Base-by-base conservation (phyloP, 2,797 vertebrate genomes). In the Apogon talboti region DNA sequence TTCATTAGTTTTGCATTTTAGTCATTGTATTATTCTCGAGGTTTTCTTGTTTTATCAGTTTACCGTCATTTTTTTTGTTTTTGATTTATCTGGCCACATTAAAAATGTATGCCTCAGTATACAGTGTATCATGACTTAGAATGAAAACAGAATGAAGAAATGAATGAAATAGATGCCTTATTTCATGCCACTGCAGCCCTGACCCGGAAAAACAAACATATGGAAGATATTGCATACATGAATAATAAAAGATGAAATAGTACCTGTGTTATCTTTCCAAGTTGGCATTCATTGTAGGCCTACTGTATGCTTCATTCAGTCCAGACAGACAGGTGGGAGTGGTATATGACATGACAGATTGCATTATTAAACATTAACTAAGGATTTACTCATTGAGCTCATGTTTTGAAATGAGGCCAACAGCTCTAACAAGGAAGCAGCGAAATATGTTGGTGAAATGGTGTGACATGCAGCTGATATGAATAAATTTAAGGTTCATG, bases 341-440 rank as follows among this genome's bases (percentile, higher is more conserved):
- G 4, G 37, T 11, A 35, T 16, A 14, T 52, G 50, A 28, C 7
- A 5, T 30, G 54, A 47, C 21, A 55, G 66, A 66, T 53, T 24
- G 19, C 35, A 14, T 16, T 62, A 73, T 79, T 76, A 85, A 88
- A 85, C 46, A 75, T 52, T 82, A 83, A 83, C 59, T 13, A 30
- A 4, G 13, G 24, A 47, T 63, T 67, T 13, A 19, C 7, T 28
- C 15, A 55, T n/a, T 55, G 15, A 41, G 14, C 4, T 16, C 21
- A 56, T 52, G 45, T 61, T 69, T 72, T 49, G 53, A 68, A 76
- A 76, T 19, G 64, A 37, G 56, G 49, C 45, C 57, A 51, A 41
- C 6, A 16, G 4, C 28, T 35, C 8, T 35, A 30, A 19, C 18
- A 49, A 0, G 0, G 43, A 42, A 6, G 40, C 52, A 46, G 16